These are phyloP conservation scores for Stratiomys singularior DNA, from an alignment of 2,888 invertebrate species.

Conservation along the genomic window DNA sequence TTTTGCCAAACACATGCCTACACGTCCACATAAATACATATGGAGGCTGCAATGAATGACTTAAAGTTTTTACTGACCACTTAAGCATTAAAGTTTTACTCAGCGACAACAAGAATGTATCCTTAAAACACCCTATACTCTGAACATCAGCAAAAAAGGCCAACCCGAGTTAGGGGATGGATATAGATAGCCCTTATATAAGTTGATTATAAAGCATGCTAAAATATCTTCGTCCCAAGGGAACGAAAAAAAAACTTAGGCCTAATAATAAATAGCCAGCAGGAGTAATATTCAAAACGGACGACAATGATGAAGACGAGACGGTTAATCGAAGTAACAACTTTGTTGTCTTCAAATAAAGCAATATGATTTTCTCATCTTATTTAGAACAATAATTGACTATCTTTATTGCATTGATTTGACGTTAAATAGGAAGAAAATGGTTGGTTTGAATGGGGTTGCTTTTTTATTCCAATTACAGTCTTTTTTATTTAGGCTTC, in stretches of 20 bases:
- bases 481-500: too few relatives aligned
- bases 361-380: background rate
- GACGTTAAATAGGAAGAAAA: too few relatives aligned
- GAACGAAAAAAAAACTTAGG: background rate
- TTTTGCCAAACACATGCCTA: too few relatives aligned
- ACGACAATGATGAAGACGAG: background rate
- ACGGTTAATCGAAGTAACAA: background rate
- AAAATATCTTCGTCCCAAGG: background rate
- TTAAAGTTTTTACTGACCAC: conserved; percentile 24
- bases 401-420: conserved; percentile 10
- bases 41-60: conserved; percentile 4
- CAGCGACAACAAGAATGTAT: background rate
- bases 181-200: conserved; percentile 30
- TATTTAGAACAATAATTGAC: conserved; percentile 6
- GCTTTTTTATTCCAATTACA: too few relatives aligned
- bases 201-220: conserved; percentile 41
- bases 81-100: conserved; percentile 32
- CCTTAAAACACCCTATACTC: background rate
- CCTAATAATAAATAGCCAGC: conserved; percentile 39
- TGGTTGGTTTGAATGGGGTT: too few relatives aligned
- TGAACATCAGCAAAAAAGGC: background rate
- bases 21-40: background rate
- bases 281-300: conserved; percentile 18
- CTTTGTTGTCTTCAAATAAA: background rate
- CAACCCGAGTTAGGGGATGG: background rate